Conservation (phyloP, 2,888 invertebrate genomes). For the Pterobdella sp. region DNA sequence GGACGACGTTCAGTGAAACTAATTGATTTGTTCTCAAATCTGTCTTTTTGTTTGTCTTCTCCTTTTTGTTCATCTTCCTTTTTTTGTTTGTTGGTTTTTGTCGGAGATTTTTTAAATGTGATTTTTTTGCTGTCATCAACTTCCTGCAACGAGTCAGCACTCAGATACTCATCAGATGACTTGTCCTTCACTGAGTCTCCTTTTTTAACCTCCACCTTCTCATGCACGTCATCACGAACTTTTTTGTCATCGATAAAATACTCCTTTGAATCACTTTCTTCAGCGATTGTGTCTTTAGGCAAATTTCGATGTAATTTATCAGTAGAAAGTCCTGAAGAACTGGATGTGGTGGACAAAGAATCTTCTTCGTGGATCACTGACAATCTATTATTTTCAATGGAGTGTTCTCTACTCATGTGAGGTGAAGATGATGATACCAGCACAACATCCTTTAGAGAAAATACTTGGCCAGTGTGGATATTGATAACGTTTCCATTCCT, state of each 20-base stretch:
- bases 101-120: background rate
- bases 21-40: too few species aligned
- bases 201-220: background rate
- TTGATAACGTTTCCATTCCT: conserved; percentile 39
- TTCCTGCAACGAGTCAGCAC: background rate
- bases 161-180: conserved; percentile 9
- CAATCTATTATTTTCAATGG: conserved; percentile 3
- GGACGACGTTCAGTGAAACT: too few species aligned
- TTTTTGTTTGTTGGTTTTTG: too few species aligned
- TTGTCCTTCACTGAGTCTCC: background rate
- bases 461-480: conserved; percentile 55
- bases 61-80: too few species aligned
- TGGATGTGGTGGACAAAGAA: conserved; percentile 9
- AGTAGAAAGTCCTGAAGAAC: conserved; percentile 14
- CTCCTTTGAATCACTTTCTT: conserved; percentile 16
- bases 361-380: conserved; percentile 26
- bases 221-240: too few species aligned
- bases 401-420: background rate
- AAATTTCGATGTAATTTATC: background rate
- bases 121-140: background rate
- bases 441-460: conserved; percentile 41
- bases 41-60: too few species aligned
- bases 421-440: background rate
- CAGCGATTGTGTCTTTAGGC: background rate
- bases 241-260: background rate